These are phyloP conservation scores for Thryonomys swinderianus DNA, from an alignment of 2,113 vertebrate genomes.

Conservation along the genomic window DNA sequence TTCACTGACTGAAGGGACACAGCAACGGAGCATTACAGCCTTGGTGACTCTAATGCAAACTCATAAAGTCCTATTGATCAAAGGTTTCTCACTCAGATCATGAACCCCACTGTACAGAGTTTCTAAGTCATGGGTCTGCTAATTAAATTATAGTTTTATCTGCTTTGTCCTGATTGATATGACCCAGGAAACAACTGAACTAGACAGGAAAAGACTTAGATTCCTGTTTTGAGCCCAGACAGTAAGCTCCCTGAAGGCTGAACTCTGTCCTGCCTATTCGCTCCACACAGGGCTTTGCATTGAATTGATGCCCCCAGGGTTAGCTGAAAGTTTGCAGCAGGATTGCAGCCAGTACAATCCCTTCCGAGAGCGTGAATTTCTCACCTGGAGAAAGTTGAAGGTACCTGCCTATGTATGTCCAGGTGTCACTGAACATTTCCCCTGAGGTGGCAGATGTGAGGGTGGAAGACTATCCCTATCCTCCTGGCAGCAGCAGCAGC, in stretches of 20 bases:
- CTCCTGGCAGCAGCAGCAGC: not conserved
- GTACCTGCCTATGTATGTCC: not conserved
- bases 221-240: not conserved
- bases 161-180: not conserved
- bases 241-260: not conserved
- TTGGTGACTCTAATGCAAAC: conserved; percentile 10
- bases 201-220: not conserved
- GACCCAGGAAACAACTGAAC: not conserved
- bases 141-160: not conserved
- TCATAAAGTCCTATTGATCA: not conserved
- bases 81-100: not conserved
- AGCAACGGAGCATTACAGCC: not conserved
- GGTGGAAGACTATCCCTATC: not conserved
- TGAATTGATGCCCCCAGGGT: not conserved
- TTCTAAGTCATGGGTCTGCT: not conserved
- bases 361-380: not conserved
- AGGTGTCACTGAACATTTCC: not conserved
- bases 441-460: not conserved
- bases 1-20: not conserved
- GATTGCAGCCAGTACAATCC: not conserved
- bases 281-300: not conserved
- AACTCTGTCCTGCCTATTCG: not conserved
- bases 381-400: not conserved
- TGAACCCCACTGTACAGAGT: not conserved
- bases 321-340: not conserved